Percentiles rank a stretch among this genome's conserved stretches.
These are phyloP conservation scores for Dinocampus coccinellae DNA, from an alignment of 2,888 invertebrate genomes.

Conservation along the genomic window DNA sequence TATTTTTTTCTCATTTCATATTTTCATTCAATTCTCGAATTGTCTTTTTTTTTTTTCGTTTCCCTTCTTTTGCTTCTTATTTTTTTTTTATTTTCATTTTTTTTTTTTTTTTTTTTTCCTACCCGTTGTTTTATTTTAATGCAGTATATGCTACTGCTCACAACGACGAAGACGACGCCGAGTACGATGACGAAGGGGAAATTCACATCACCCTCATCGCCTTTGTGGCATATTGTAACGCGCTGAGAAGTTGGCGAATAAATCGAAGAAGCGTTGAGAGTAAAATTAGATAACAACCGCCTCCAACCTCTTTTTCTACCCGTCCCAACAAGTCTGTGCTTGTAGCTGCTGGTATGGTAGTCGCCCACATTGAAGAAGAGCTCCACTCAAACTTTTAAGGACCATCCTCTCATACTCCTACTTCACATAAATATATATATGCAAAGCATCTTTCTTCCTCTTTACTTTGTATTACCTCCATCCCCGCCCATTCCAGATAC, in stretches of 20 bases:
- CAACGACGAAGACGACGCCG: too few species aligned
- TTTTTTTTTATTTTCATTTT: too few species aligned
- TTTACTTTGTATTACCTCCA: constrained; percentile 4
- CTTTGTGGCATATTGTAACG: constrained; percentile 67
- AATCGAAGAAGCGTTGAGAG: constrained; percentile 70
- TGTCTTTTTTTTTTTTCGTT: not conserved
- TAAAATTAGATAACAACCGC: constrained; percentile 70
- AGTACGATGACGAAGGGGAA: constrained; percentile 24
- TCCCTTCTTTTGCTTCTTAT: too few species aligned
- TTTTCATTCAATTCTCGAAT: too few species aligned
- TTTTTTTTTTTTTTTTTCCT: not conserved
- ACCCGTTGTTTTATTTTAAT: not conserved
- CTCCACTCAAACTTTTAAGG: constrained; percentile 58
- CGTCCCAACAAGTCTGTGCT: constrained; percentile 50
- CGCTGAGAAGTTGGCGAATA: constrained; percentile 69
- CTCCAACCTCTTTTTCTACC: constrained; percentile 27
- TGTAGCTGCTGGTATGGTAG: constrained; percentile 40
- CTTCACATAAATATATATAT: not conserved
- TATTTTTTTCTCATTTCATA: too few species aligned
- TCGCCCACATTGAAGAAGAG: constrained; percentile 39
- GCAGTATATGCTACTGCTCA: constrained; percentile 7
- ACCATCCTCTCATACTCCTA: constrained; percentile 42
- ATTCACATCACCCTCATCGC: constrained; percentile 27
- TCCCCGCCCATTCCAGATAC: constrained; percentile 13
- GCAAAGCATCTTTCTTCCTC: not conserved